Evolutionary conservation across 1,140 invertebrate genomes (phyloP), one percentile per base, ranked within the genome.

Genomic region (Drosophila repleta): DNA sequence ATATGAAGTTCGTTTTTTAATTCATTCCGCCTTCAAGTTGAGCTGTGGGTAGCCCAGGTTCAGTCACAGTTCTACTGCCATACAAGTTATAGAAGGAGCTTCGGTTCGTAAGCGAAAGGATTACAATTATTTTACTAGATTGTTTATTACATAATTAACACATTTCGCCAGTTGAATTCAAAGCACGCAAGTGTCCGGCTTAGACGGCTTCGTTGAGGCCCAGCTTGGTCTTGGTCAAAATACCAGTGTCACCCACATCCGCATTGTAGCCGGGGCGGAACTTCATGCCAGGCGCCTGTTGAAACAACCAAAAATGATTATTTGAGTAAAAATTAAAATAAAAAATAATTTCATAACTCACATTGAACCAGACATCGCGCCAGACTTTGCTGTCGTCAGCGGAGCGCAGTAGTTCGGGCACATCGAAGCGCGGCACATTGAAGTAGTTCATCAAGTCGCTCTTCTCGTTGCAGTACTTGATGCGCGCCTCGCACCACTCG

Each of bases 391-490:
- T 66, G 58, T 95, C 94, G 13, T 94, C 93, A 29, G 93, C 93
- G 41, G 91, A 76, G 18, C 93, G 92, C 15, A 94, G 43, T 55
- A 96, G 73, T 91, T 96, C 95, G 0, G 94, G 94, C 6, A 94
- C 93, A 79, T 96, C 94, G 52, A 91, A 92, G 4, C 93, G 79
- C 1, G 94, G 93, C 4, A 95, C 91, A 74, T 93, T 93, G 61
- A 94, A 93, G 71, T 93, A 92, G 65, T 91, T 92, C 93, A 95
- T 91, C 11, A 96, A 78, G 15, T 92, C 68, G 32, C 91, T 49
- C 87, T 95, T 95, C 13, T 93, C 75, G 81, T 94, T 93, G 55
- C 94, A 94, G 88, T 93, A 96, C 8, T 92, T 92, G 81, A 90
- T 92, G 65, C 95, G 92, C 32, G 92, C 82, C 51, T 94, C 92